Evolutionary conservation across 1,140 invertebrate species (phyloP).

Genomic region (Magallana ariakensis): DNA sequence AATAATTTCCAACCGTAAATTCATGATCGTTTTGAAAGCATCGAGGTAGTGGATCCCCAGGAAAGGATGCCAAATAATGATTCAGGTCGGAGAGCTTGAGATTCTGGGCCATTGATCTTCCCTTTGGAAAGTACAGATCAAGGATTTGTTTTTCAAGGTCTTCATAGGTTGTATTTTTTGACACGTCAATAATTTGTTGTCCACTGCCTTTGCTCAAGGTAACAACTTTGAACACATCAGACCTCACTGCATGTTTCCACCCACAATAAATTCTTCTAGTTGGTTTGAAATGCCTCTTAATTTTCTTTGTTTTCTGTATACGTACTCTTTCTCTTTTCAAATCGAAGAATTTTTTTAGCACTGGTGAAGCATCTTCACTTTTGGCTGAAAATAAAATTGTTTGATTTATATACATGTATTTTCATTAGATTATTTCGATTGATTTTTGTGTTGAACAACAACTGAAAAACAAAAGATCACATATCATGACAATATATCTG

Average conservation of each 20-base stretch:
- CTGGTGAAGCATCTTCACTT: background rate
- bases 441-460: no score
- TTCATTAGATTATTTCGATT: background rate
- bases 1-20: slow-evolving; percentile 5
- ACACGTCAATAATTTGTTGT: background rate
- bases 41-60: background rate
- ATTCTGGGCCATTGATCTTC: background rate
- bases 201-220: background rate
- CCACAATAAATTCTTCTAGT: slow-evolving; percentile 7
- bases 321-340: background rate
- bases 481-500: no score
- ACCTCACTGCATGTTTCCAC: background rate
- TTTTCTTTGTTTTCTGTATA: background rate
- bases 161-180: slow-evolving; percentile 6
- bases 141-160: background rate
- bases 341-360: background rate
- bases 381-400: background rate
- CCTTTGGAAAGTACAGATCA: slow-evolving; percentile 6
- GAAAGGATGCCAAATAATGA: background rate
- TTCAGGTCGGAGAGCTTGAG: background rate
- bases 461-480: no score
- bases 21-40: background rate
- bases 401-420: background rate
- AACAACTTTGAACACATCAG: background rate
- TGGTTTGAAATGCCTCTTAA: background rate